These are phyloP conservation scores for Ormyrus rosae DNA, from an alignment of 2,888 invertebrate genomes.

Conservation along the genomic window DNA sequence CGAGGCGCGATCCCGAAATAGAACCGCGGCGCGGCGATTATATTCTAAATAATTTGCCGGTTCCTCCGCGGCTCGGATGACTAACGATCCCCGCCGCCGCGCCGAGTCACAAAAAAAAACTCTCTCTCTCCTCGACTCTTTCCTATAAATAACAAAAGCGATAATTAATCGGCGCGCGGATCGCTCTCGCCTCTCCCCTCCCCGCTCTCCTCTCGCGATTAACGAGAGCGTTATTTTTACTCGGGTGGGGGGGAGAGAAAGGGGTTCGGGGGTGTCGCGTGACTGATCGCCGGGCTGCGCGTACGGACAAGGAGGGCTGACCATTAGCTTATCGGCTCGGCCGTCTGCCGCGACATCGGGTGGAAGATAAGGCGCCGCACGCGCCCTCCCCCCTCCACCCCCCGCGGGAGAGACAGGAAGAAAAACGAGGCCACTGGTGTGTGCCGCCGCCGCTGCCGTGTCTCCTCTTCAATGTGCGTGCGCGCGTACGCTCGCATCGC, in stretches of 20 bases:
- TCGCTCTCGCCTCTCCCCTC: no score
- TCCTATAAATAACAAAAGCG: conserved; percentile 29
- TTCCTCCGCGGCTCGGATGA: neutral
- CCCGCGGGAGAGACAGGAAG: conserved; percentile 19
- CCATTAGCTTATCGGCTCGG: conserved; percentile 63
- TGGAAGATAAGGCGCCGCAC: conserved; percentile 42
- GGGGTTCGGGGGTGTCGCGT: neutral
- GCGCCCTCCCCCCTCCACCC: neutral
- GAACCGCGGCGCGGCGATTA: no score
- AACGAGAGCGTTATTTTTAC: neutral
- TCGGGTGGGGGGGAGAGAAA: neutral
- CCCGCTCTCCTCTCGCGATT: no score
- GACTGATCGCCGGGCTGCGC: no score
- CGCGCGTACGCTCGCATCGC: neutral
- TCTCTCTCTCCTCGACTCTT: neutral
- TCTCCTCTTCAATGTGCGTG: neutral
- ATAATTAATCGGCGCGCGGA: conserved; percentile 14
- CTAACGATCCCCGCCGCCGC: neutral
- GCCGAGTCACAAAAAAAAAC: neutral
- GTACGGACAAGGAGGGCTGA: conserved; percentile 11
- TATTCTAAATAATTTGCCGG: no score
- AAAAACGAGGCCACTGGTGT: conserved; percentile 46
- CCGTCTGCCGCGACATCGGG: conserved; percentile 53
- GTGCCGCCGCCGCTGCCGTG: neutral
- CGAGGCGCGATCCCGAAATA: neutral